Base-by-base conservation (phyloP, 2,888 invertebrate genomes). In the Thecocarcelia acutangulata region DNA sequence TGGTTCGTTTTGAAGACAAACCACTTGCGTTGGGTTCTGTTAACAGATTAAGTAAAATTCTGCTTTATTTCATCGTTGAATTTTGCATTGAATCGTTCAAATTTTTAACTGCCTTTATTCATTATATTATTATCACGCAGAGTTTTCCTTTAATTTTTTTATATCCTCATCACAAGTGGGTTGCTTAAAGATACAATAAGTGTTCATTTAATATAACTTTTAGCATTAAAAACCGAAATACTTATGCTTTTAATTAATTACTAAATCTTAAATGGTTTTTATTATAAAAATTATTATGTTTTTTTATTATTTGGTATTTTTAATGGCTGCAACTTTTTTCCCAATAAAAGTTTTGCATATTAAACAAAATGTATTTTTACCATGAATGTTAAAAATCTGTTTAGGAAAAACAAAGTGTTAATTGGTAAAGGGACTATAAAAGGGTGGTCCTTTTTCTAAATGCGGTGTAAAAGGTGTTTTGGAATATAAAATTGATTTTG, bases 241-340 rank as follows among this genome's bases (percentile, higher is more conserved):
- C 44, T 69, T 61, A 69, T 37, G 50, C 42, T 37, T 19, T 56
- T 64, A 24, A 19, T 72, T 75, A 33, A 28, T 70, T 68, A 72
- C 69, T 74, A 59, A 2, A 58, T 28, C 44, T 64, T 69, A 64
- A n/a, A 61, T 68, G 52, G 28, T 33, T 58, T 13, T 9, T 58
- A 24, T 5, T 19, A 21, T 77, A 37, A 12, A 15, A 68, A 59
- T 66, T 46, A 44, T 58, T 76, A 50, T 64, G 80, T 76, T 83
- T 70, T 79, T 78, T 58, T 82, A 81, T 80, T 83, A 83, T 80
- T 83, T 83, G 83, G 79, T 83, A 83, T 80, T 79, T 46, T 73
- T 70, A 78, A 82, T 82, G 80, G 80, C 76, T 73, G 42, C 37
- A 76, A 73, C 59, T 64, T 76, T 80, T 68, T 66, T 58, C 24